Evolutionary conservation across 2,888 invertebrate species (phyloP).

Genomic region (Troides helena): DNA sequence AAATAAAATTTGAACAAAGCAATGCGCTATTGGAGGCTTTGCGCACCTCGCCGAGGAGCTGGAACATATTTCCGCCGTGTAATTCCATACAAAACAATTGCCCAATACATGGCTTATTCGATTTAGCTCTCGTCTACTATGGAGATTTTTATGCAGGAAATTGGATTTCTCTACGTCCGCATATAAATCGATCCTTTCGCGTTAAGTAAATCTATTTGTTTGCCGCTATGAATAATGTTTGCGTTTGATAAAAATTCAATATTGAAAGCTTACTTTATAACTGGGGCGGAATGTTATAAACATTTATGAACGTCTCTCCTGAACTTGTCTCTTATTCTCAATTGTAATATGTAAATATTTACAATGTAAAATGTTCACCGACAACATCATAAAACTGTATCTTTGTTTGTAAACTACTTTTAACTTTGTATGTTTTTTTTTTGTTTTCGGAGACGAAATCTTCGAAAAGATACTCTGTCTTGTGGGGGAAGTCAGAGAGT

Average conservation of each 20-base stretch:
- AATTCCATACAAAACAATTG: conserved; percentile 48
- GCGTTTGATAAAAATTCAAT: conserved; percentile 25
- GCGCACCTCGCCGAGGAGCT: conserved; percentile 25
- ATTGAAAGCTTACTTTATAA: conserved; percentile 20
- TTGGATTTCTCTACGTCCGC: conserved; percentile 56
- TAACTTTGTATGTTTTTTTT: too few species aligned
- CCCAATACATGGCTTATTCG: conserved; percentile 50
- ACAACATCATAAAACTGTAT: too few species aligned
- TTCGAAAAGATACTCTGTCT: too few species aligned
- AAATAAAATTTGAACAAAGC: not conserved
- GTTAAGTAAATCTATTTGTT: conserved; percentile 41
- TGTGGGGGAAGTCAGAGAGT: too few species aligned
- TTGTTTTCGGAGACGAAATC: too few species aligned
- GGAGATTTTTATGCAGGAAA: conserved; percentile 61
- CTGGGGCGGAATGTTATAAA: not conserved
- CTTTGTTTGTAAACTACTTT: too few species aligned
- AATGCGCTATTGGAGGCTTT: conserved; percentile 19
- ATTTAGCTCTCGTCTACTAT: conserved; percentile 44
- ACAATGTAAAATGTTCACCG: not conserved
- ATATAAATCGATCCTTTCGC: conserved; percentile 40
- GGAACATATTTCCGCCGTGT: conserved; percentile 33
- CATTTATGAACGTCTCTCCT: not conserved
- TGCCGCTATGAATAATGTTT: conserved; percentile 31
- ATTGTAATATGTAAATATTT: not conserved
- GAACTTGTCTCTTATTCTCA: not conserved